These are phyloP conservation scores for Lacanobia wlatinum DNA, from an alignment of 2,888 invertebrate species.

Conservation along the genomic window DNA sequence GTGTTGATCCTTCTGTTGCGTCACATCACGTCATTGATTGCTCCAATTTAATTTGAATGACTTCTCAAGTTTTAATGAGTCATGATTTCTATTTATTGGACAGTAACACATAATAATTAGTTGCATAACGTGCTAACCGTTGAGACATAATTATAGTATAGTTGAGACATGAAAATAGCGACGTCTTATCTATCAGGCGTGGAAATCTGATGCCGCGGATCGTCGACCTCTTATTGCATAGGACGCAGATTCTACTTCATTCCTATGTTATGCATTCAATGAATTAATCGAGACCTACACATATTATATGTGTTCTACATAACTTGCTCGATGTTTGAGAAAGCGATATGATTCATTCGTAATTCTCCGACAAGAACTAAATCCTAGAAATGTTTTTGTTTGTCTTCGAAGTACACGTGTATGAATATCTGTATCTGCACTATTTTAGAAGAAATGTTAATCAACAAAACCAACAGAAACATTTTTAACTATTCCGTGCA, in stretches of 20 bases:
- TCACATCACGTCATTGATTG: constrained; percentile 15
- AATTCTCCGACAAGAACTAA: not conserved
- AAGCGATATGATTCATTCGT: constrained; percentile 5
- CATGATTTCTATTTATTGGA: constrained; percentile 33
- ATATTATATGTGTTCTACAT: constrained; percentile 16
- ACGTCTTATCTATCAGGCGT: constrained; percentile 40
- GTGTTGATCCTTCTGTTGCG: constrained; percentile 17
- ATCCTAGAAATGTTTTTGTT: constrained; percentile 2
- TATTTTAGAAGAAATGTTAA: not conserved
- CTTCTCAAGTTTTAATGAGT: constrained; percentile 42
- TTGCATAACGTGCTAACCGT: constrained; percentile 42
- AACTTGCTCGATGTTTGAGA: constrained; percentile 15
- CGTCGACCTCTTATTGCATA: constrained; percentile 55
- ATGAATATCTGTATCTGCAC: not conserved
- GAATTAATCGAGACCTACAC: constrained; percentile 38
- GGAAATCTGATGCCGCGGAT: constrained; percentile 59
- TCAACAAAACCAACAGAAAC: not conserved
- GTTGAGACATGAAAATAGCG: constrained; percentile 6
- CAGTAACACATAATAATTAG: constrained; percentile 15
- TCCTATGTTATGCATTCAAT: constrained; percentile 46
- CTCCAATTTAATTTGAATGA: constrained; percentile 30
- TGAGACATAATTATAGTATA: constrained; percentile 7
- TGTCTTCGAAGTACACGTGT: not conserved
- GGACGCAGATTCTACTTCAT: constrained; percentile 34
- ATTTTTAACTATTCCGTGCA: constrained; percentile 14